These are phyloP conservation scores for Zosterops hypoxanthus DNA, from an alignment of 2,113 vertebrate species.

Conservation along the genomic window DNA sequence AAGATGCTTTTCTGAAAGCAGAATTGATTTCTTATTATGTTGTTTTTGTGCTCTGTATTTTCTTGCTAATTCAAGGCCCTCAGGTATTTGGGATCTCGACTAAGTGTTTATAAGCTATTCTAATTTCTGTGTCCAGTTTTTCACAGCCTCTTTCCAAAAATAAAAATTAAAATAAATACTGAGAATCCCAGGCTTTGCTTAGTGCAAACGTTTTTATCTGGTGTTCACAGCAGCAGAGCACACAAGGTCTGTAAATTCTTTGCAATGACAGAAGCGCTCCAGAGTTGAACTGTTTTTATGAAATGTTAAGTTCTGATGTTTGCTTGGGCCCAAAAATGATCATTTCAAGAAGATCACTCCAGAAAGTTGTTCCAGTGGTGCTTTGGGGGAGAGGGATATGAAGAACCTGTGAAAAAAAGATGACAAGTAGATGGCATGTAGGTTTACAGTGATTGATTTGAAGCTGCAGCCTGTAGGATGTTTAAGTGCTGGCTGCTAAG, in stretches of 20 bases:
- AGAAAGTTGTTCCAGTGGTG: constrained; percentile 62
- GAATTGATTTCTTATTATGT: neutral
- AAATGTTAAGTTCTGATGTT: constrained; percentile 24
- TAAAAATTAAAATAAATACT: neutral
- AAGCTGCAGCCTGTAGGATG: constrained; percentile 62
- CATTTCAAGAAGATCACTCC: constrained; percentile 16
- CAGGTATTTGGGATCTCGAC: neutral
- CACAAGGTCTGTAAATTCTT: neutral
- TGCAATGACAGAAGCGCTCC: neutral
- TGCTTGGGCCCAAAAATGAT: constrained; percentile 22
- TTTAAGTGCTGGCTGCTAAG: constrained; percentile 67
- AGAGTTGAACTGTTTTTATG: neutral
- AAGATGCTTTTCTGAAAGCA: neutral
- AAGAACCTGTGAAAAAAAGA: constrained; percentile 63
- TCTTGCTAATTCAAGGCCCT: neutral
- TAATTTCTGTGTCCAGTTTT: neutral
- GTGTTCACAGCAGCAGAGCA: neutral
- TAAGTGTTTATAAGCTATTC: neutral
- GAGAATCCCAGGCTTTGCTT: neutral
- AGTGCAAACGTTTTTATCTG: neutral
- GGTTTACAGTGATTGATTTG: constrained; percentile 65
- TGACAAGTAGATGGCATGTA: constrained; percentile 66
- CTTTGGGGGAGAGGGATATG: constrained; percentile 22
- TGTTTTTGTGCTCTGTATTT: neutral
- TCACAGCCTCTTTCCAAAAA: neutral